These are phyloP conservation scores for Meganola albula DNA, from an alignment of 2,888 invertebrate species.

Conservation along the genomic window DNA sequence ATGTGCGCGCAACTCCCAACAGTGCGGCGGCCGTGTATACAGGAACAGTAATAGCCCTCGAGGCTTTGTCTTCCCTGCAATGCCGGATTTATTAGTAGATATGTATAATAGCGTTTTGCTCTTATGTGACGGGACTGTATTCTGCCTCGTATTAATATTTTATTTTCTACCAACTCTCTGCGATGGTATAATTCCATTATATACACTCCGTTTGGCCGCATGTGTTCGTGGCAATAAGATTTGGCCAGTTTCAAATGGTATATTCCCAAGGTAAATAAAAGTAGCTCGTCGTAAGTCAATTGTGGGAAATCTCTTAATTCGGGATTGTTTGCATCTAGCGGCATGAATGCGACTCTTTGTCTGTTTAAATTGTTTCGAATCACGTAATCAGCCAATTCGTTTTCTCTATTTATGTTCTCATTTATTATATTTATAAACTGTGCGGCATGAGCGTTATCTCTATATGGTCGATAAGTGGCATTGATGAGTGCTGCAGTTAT, in stretches of 20 bases:
- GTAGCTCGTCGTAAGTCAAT: conserved; percentile 9
- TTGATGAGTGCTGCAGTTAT: conserved; percentile 5
- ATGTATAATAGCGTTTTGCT: conserved; percentile 1
- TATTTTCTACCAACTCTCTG: conserved; percentile 1
- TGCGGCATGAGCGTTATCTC: conserved; percentile 3
- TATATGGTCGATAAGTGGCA: conserved; percentile 5
- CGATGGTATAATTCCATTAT: conserved; percentile 2
- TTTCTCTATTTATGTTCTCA: conserved; percentile 3
- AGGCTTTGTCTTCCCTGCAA: conserved; percentile 6
- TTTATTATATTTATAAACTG: conserved; percentile 6
- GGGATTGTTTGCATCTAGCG: conserved; percentile 4
- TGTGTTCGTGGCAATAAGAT: conserved; percentile 9
- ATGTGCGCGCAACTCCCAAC: conserved; percentile 6
- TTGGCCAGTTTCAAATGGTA: conserved; percentile 12
- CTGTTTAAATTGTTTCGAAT: conserved; percentile 8
- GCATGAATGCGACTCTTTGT: conserved; percentile 8
- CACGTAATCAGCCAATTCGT: conserved; percentile 7
- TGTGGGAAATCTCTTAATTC: conserved; percentile 6
- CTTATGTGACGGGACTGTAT: conserved; percentile 2
- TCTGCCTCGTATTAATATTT: conserved; percentile 1
- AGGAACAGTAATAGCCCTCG: conserved; percentile 8
- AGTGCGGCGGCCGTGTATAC: conserved; percentile 10
- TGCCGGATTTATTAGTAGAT: conserved; percentile 3
- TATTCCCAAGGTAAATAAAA: conserved; percentile 8
- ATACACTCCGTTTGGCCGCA: conserved; percentile 6